Evolutionary conservation across 1,140 invertebrate genomes (phyloP).

Genomic region (Trypoxylus dichotomus): DNA sequence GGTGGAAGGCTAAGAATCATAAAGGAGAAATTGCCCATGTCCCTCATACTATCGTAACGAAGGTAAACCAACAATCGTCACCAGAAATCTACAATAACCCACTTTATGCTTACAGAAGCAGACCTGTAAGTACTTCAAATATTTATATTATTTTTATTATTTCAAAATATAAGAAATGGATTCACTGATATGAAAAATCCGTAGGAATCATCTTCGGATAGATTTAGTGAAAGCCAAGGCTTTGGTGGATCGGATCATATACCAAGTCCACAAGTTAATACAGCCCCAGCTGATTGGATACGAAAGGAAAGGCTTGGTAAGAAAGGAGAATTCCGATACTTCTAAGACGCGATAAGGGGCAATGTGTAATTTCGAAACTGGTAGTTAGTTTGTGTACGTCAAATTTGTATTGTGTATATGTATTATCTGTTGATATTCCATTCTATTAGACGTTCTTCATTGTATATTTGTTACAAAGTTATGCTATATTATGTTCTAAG

Average conservation of each 20-base stretch:
- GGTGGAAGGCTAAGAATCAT: slow-evolving; percentile 96
- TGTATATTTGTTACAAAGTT: neutral
- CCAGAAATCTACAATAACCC: slow-evolving; percentile 74
- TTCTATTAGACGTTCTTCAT: neutral
- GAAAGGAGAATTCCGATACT: slow-evolving; percentile 95
- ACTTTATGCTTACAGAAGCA: slow-evolving; percentile 59
- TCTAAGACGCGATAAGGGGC: slow-evolving; percentile 60
- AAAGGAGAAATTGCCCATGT: slow-evolving; percentile 90
- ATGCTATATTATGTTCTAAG: neutral
- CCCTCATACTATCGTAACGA: slow-evolving; percentile 94
- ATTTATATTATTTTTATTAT: too few species aligned
- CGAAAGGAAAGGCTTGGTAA: slow-evolving; percentile 86
- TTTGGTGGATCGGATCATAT: slow-evolving; percentile 39
- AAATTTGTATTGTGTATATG: neutral
- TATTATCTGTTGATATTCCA: neutral
- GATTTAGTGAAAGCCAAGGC: slow-evolving; percentile 42
- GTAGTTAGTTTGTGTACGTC: neutral
- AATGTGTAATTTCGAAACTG: neutral
- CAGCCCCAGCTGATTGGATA: slow-evolving; percentile 76
- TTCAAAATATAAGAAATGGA: neutral
- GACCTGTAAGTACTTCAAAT: slow-evolving; percentile 39
- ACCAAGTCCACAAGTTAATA: slow-evolving; percentile 44
- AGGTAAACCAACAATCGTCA: slow-evolving; percentile 38
- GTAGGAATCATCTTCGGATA: slow-evolving; percentile 47
- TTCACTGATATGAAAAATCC: neutral